Evolutionary conservation across 2,113 vertebrate species (phyloP).

Genomic region (Pygoscelis adeliae): DNA sequence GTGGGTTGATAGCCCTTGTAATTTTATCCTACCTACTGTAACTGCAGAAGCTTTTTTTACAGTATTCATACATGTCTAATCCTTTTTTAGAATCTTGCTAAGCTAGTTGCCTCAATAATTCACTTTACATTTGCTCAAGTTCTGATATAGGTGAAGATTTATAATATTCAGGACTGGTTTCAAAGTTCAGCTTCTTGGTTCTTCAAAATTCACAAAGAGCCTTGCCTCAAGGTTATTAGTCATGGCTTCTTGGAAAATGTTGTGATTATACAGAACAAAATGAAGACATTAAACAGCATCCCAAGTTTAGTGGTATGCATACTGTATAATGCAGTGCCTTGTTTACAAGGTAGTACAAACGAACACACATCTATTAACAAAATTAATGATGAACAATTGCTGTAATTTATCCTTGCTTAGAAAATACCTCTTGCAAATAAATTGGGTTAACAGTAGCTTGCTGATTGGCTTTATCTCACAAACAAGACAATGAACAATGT

Average conservation of each 20-base stretch:
- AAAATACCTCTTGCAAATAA: slow-evolving; percentile 49
- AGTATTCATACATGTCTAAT: slow-evolving; percentile 31
- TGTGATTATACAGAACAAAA: slow-evolving; percentile 44
- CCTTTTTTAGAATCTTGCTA: slow-evolving; percentile 12
- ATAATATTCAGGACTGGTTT: neutral
- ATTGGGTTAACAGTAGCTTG: neutral
- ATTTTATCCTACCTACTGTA: slow-evolving; percentile 17
- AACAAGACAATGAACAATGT: neutral
- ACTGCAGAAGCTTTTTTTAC: slow-evolving; percentile 7
- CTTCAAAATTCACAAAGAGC: slow-evolving; percentile 35
- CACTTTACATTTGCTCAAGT: slow-evolving; percentile 19
- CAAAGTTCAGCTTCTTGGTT: neutral
- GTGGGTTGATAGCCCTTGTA: neutral
- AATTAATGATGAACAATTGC: slow-evolving; percentile 51
- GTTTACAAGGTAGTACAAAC: slow-evolving; percentile 52
- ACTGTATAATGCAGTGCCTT: slow-evolving; percentile 29
- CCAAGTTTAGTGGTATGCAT: neutral
- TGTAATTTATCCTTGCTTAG: slow-evolving; percentile 32
- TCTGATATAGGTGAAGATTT: slow-evolving; percentile 19
- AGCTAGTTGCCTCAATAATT: slow-evolving; percentile 36
- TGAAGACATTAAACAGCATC: slow-evolving; percentile 15
- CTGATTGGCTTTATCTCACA: slow-evolving; percentile 22
- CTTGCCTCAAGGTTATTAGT: slow-evolving; percentile 43
- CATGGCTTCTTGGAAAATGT: slow-evolving; percentile 33
- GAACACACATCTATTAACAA: slow-evolving; percentile 43